Conservation (phyloP, 2,797 vertebrate species). For the Picus viridis region DNA sequence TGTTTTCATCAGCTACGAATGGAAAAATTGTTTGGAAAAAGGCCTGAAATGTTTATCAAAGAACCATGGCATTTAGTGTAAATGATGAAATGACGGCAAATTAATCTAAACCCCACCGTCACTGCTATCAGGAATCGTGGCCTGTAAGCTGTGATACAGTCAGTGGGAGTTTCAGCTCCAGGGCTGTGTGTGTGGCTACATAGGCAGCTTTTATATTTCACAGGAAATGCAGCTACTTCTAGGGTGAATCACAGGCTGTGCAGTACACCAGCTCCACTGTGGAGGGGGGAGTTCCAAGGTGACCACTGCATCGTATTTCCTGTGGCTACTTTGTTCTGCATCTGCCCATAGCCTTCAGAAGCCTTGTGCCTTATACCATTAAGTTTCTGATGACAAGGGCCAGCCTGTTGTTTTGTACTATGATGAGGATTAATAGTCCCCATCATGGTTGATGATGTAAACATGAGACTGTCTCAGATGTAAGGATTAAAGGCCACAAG, state of each 20-base stretch:
- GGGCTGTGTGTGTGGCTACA: not conserved
- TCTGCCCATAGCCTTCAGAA: not conserved
- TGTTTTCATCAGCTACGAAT: slow-evolving; percentile 58
- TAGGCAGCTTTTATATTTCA: not conserved
- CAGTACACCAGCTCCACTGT: not conserved
- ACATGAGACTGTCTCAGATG: not conserved
- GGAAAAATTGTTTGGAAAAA: slow-evolving; percentile 70
- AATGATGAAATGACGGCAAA: slow-evolving; percentile 55
- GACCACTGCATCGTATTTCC: not conserved
- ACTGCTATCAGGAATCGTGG: not conserved
- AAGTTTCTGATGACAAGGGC: not conserved
- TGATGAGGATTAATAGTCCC: slow-evolving; percentile 20
- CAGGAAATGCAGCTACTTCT: not conserved
- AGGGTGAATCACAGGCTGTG: not conserved
- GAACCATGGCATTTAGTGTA: slow-evolving; percentile 38
- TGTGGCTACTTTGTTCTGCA: not conserved
- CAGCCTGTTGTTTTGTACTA: slow-evolving; percentile 6
- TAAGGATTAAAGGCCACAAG: slow-evolving; percentile 5
- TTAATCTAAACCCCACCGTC: slow-evolving; percentile 25
- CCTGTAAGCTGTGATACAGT: not conserved
- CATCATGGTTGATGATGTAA: not conserved
- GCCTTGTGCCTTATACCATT: not conserved
- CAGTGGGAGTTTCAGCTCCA: not conserved
- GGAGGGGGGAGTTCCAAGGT: not conserved
- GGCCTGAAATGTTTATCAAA: slow-evolving; percentile 71